phyloP scores from a whole-genome alignment of 2,113 vertebrate genomes.

The Bettongia penicillata region DNA sequence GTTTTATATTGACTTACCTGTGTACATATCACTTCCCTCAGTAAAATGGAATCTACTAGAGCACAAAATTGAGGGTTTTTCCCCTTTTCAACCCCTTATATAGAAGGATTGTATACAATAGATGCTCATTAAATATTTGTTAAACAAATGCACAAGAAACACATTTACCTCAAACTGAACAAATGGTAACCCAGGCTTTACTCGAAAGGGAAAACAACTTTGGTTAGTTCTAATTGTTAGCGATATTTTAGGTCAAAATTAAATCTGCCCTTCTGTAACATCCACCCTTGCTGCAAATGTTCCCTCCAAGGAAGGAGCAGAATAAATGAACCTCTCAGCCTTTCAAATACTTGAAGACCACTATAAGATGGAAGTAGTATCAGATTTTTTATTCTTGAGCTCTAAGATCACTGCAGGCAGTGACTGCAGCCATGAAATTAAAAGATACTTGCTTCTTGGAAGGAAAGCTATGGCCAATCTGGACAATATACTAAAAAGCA shows the following conservation, averaged over 20 bases:
- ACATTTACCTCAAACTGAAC: not conserved
- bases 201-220: not conserved
- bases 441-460: not conserved
- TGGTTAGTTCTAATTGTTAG: too few species aligned
- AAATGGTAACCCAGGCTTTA: not conserved
- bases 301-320: not conserved
- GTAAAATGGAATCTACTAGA: not conserved
- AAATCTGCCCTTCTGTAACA: not conserved
- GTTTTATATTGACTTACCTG: not conserved
- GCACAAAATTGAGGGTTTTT: not conserved
- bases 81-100: not conserved
- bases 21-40: not conserved
- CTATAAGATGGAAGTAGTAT: not conserved
- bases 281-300: not conserved
- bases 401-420: not conserved
- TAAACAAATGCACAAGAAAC: not conserved
- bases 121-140: not conserved
- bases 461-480: not conserved
- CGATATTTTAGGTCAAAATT: not conserved
- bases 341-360: not conserved
- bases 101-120: not conserved
- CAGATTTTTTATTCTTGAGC: too few species aligned
- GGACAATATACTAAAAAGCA: not conserved
- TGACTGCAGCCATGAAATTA: not conserved
- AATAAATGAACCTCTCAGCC: not conserved